A percentile compares a stretch with the other conserved stretches of the same genome.
Conservation (phyloP, 2,113 vertebrate species). For the Leiothrix lutea region DNA sequence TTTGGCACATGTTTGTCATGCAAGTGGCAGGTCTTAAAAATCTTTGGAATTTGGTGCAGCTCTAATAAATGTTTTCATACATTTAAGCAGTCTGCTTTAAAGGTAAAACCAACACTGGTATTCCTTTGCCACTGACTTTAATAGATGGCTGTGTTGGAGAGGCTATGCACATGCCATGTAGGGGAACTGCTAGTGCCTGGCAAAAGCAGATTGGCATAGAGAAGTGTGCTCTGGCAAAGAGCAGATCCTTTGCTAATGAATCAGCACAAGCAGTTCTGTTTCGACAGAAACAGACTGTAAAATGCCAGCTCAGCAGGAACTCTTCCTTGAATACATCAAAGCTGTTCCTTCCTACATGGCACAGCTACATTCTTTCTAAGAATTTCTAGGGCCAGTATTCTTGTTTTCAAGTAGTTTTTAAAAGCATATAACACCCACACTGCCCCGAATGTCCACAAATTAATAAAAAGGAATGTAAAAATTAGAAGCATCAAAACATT, state of each 20-base stretch:
- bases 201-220: neutral
- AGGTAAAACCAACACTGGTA: neutral
- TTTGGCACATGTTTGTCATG: neutral
- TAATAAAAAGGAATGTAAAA: neutral
- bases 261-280: neutral
- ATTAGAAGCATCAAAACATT: neutral
- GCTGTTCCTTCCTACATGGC: constrained; percentile 12
- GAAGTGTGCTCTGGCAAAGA: neutral
- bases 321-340: constrained; percentile 46
- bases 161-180: neutral
- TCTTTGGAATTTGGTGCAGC: neutral
- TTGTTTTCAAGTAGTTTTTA: neutral
- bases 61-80: neutral
- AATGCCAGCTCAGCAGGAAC: constrained; percentile 37
- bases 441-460: neutral
- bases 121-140: neutral
- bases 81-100: neutral
- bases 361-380: constrained; percentile 31
- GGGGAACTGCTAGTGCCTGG: neutral
- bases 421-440: neutral
- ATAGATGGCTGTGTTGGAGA: accelerated
- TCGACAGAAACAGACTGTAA: constrained; percentile 43
- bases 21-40: neutral
- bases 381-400: neutral
- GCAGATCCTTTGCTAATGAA: constrained; percentile 8